A percentile compares a stretch with the other conserved stretches of the same genome.
phyloP scores from a whole-genome alignment of 2,797 vertebrate species.

The Girardinus metallicus region DNA sequence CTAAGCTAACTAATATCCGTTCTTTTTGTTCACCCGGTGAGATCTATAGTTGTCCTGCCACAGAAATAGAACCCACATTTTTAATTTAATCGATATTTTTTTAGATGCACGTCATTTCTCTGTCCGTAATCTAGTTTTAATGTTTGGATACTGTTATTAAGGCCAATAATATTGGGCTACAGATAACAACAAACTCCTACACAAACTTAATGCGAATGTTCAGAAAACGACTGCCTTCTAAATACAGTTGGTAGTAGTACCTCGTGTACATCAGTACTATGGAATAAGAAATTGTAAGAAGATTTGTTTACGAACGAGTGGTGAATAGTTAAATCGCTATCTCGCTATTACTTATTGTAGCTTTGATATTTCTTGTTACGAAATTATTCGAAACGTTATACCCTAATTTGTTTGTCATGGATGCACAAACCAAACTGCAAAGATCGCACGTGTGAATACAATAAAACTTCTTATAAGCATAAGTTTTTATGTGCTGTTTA shows the following conservation, averaged over 20 bases:
- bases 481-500: neutral
- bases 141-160: neutral
- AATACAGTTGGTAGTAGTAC: neutral
- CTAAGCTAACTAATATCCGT: conserved; percentile 19
- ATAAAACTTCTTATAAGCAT: neutral
- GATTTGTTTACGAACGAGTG: neutral
- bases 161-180: neutral
- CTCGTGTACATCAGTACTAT: neutral
- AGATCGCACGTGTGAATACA: neutral
- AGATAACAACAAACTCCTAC: neutral
- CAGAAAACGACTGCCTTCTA: neutral
- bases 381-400: neutral
- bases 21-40: no score
- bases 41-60: neutral
- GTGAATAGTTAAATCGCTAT: neutral
- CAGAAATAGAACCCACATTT: neutral
- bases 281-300: neutral
- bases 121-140: neutral
- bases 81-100: neutral
- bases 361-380: neutral
- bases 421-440: neutral
- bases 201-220: neutral
- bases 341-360: neutral
- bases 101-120: neutral
- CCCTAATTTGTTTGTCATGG: neutral